phyloP scores from a whole-genome alignment of 2,888 invertebrate genomes.

The Dryobotodes eremita region DNA sequence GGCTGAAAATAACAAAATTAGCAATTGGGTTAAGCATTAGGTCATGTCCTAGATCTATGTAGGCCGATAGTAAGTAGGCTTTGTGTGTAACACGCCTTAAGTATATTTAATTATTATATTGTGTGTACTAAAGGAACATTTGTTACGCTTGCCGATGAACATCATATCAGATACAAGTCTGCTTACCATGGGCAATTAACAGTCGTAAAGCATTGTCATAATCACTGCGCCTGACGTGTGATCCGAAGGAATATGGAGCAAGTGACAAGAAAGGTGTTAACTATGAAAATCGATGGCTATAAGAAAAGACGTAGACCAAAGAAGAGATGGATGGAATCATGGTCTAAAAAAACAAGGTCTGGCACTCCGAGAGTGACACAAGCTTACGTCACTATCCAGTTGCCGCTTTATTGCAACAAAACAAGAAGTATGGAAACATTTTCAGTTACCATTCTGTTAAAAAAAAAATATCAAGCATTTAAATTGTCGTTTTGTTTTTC shows the following conservation, averaged over 20 bases:
- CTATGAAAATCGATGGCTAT: not conserved
- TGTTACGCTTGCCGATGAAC: constrained; percentile 20
- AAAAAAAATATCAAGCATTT: too few relatives aligned
- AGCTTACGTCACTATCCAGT: too few relatives aligned
- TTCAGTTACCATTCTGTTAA: too few relatives aligned
- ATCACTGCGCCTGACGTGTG: not conserved
- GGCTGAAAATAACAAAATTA: not conserved
- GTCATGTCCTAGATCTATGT: constrained; percentile 7
- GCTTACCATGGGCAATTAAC: constrained; percentile 14
- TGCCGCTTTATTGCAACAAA: too few relatives aligned
- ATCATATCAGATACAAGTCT: constrained; percentile 26
- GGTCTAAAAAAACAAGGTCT: too few relatives aligned
- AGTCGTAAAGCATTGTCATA: constrained; percentile 17
- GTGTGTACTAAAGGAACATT: constrained; percentile 4
- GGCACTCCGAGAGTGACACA: too few relatives aligned
- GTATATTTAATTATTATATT: constrained; percentile 20
- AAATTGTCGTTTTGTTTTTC: too few relatives aligned
- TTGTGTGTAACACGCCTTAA: not conserved
- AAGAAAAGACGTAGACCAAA: too few relatives aligned
- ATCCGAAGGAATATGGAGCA: not conserved
- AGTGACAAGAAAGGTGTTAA: not conserved
- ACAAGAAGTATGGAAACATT: too few relatives aligned
- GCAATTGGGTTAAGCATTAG: not conserved
- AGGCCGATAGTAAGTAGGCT: not conserved
- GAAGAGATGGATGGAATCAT: not conserved